These are phyloP conservation scores for Xiphophorus birchmanni DNA, from an alignment of 2,797 vertebrate genomes.

Conservation along the genomic window DNA sequence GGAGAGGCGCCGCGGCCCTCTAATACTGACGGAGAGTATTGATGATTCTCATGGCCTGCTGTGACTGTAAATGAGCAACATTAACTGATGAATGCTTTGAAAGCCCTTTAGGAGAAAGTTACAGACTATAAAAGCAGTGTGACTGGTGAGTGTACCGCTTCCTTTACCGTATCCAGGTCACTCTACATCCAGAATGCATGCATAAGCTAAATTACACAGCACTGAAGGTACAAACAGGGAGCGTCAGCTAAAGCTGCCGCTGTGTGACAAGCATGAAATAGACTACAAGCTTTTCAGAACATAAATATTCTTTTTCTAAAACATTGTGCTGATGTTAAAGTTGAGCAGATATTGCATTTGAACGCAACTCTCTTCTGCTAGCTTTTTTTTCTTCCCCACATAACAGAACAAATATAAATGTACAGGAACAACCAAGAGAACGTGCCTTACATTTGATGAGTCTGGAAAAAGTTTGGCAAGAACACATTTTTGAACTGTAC, in stretches of 20 bases:
- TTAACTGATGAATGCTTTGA: constrained; percentile 14
- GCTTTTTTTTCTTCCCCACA: neutral
- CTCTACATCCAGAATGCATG: constrained; percentile 20
- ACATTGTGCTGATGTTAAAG: neutral
- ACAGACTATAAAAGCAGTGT: neutral
- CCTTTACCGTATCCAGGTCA: constrained; percentile 12
- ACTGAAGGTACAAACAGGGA: constrained; percentile 17
- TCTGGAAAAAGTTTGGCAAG: neutral
- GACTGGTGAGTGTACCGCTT: neutral
- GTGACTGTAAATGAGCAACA: constrained; percentile 35
- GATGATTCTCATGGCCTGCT: neutral
- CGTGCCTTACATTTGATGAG: neutral
- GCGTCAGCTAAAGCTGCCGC: constrained; percentile 25
- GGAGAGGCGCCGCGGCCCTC: constrained; percentile 15
- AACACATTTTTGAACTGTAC: neutral
- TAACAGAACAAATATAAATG: neutral
- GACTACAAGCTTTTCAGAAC: constrained; percentile 11
- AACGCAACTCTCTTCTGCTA: neutral
- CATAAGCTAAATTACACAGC: constrained; percentile 26
- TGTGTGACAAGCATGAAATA: constrained; percentile 45
- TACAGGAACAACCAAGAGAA: neutral
- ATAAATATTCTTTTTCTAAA: constrained; percentile 16
- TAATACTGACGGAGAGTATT: constrained; percentile 21
- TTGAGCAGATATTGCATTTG: neutral
- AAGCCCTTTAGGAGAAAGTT: neutral